Conservation (phyloP, 2,888 invertebrate genomes). For the Agrotis clavis region DNA sequence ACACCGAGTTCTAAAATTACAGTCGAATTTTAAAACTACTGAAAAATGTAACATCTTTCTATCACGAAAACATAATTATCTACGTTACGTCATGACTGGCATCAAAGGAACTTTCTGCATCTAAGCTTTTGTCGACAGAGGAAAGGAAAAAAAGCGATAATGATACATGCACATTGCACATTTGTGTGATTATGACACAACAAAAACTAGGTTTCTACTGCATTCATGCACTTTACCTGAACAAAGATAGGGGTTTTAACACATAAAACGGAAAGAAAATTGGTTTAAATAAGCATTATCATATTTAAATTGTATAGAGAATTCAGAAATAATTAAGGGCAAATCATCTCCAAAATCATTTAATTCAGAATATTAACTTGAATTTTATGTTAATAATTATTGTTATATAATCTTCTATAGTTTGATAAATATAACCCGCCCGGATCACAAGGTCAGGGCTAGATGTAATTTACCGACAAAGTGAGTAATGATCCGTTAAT, state of each 20-base stretch:
- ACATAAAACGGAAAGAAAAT: not conserved
- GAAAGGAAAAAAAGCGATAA: slow-evolving; percentile 38
- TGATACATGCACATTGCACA: slow-evolving; percentile 31
- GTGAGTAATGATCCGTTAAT: slow-evolving; percentile 61
- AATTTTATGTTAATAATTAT: not conserved
- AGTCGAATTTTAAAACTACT: not conserved
- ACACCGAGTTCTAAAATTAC: not conserved
- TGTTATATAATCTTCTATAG: slow-evolving; percentile 2
- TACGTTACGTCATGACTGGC: not conserved
- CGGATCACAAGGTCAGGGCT: slow-evolving; percentile 27
- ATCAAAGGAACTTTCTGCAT: slow-evolving; percentile 36
- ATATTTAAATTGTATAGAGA: too few relatives aligned
- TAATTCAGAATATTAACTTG: not conserved
- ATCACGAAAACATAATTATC: not conserved
- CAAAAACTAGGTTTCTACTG: slow-evolving; percentile 7
- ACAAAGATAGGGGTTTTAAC: not conserved
- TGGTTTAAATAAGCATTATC: too few relatives aligned
- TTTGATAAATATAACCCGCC: slow-evolving; percentile 28
- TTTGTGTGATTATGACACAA: slow-evolving; percentile 15
- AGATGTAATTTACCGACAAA: slow-evolving; percentile 44
- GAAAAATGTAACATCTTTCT: not conserved
- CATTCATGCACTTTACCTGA: not conserved
- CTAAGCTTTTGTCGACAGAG: slow-evolving; percentile 21
- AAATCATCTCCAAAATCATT: not conserved
- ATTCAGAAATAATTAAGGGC: too few relatives aligned